A percentile compares a stretch with the other conserved stretches of the same genome.
These are phyloP conservation scores for Phengaris arion DNA, from an alignment of 2,888 invertebrate genomes.

Conservation along the genomic window DNA sequence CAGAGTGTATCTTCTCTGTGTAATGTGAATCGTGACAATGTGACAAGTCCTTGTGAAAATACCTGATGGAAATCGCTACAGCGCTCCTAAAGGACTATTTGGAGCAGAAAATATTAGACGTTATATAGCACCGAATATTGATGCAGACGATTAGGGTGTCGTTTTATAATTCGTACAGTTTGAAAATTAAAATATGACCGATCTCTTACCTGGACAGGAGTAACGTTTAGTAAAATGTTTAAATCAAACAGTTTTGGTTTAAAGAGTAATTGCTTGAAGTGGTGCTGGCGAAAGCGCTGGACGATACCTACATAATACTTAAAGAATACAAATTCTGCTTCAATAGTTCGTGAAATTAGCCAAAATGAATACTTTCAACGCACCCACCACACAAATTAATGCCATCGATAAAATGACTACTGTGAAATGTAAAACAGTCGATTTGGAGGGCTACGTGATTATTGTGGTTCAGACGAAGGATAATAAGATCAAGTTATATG, in stretches of 20 bases:
- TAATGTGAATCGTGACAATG: constrained; percentile 43
- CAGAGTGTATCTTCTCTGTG: constrained; percentile 37
- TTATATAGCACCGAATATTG: not conserved
- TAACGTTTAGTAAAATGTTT: constrained; percentile 58
- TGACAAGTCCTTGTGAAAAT: constrained; percentile 46
- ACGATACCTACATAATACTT: constrained; percentile 32
- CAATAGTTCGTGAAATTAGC: constrained; percentile 29
- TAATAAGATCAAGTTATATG: constrained; percentile 95
- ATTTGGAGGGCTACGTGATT: constrained; percentile 96
- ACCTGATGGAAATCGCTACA: constrained; percentile 41
- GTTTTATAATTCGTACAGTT: constrained; percentile 32
- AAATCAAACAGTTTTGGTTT: constrained; percentile 51
- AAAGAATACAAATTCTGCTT: constrained; percentile 13
- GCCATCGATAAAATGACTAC: constrained; percentile 73
- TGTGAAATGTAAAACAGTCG: constrained; percentile 83
- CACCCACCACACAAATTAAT: constrained; percentile 72
- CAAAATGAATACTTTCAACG: constrained; percentile 74
- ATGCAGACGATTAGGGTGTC: constrained; percentile 32
- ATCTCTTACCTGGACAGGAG: constrained; percentile 61
- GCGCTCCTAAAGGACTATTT: constrained; percentile 33
- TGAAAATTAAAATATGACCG: constrained; percentile 54
- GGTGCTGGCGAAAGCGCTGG: constrained; percentile 75
- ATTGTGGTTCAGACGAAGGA: constrained; percentile 96
- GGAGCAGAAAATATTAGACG: constrained; percentile 12
- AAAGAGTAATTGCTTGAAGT: constrained; percentile 65